Evolutionary conservation across 2,113 vertebrate species (phyloP).

Genomic region (Ophthalmolycus amberensis): DNA sequence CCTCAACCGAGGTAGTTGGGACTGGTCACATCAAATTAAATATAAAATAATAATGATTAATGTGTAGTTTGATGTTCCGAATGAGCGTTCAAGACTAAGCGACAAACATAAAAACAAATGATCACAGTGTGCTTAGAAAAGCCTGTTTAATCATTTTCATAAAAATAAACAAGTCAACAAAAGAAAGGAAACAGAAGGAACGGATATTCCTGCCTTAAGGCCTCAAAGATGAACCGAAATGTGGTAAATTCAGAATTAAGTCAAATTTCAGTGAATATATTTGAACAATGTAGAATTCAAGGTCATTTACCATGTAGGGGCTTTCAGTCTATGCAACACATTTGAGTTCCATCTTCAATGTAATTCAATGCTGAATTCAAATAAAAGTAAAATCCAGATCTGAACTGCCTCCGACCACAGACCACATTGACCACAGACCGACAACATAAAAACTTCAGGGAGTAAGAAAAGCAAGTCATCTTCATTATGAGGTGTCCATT

Average conservation of each 20-base stretch:
- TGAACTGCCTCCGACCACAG: conserved; percentile 3
- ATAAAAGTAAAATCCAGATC: background rate
- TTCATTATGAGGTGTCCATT: conserved; percentile 83
- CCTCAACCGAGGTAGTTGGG: too few relatives aligned
- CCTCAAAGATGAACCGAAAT: conserved; percentile 27
- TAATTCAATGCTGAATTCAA: background rate
- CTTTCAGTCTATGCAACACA: background rate
- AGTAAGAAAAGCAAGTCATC: conserved; percentile 12
- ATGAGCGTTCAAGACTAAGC: background rate
- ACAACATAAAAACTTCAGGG: conserved; percentile 43
- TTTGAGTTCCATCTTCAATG: conserved; percentile 5
- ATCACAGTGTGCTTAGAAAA: conserved; percentile 41
- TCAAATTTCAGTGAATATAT: background rate
- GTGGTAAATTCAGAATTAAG: conserved; percentile 11
- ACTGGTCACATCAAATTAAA: too few relatives aligned
- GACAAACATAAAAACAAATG: background rate
- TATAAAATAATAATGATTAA: background rate
- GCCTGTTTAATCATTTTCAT: conserved; percentile 59
- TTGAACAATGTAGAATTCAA: background rate
- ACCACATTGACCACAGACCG: too few relatives aligned
- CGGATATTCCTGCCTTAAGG: conserved; percentile 42
- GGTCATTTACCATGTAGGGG: conserved; percentile 2
- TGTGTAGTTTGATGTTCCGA: background rate
- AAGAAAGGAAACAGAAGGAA: conserved; percentile 39
- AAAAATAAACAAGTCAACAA: conserved; percentile 62